These are phyloP conservation scores for Meta bourneti DNA, from an alignment of 2,888 invertebrate genomes.

Conservation along the genomic window DNA sequence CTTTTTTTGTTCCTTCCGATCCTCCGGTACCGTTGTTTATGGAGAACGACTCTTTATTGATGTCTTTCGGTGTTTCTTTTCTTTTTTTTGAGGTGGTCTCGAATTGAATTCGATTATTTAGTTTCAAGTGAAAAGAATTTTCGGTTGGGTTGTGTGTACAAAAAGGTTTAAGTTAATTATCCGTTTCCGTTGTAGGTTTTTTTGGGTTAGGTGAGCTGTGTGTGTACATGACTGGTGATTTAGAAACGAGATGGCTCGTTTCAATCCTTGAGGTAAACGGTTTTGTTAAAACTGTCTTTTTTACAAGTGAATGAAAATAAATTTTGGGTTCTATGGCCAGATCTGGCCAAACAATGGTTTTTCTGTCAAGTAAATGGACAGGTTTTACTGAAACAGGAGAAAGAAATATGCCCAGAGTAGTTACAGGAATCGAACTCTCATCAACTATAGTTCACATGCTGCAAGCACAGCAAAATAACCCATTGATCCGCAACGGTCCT, in stretches of 20 bases:
- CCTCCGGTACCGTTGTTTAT: constrained; percentile 50
- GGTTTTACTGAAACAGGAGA: too few relatives aligned
- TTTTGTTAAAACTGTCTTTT: background rate
- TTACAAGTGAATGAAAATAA: too few relatives aligned
- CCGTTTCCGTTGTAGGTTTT: constrained; percentile 19
- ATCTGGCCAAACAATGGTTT: too few relatives aligned
- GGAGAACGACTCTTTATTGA: constrained; percentile 68
- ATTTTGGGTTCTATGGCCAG: too few relatives aligned
- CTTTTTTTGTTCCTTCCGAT: constrained; percentile 21
- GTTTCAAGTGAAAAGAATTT: constrained; percentile 15
- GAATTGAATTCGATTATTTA: constrained; percentile 65
- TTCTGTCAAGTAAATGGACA: too few relatives aligned
- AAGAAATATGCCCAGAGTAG: too few relatives aligned
- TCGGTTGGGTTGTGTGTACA: background rate
- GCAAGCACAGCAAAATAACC: too few relatives aligned
- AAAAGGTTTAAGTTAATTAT: constrained; percentile 46
- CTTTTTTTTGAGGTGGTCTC: background rate
- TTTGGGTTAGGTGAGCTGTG: background rate
- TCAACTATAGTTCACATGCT: too few relatives aligned
- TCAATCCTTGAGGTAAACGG: constrained; percentile 6
- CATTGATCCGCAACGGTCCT: too few relatives aligned
- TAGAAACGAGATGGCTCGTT: background rate
- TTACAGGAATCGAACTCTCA: too few relatives aligned
- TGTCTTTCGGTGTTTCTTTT: constrained; percentile 57
- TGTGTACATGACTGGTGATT: background rate